These are phyloP conservation scores for Myotis vivesi DNA, from an alignment of 2,797 vertebrate genomes.

Conservation along the genomic window DNA sequence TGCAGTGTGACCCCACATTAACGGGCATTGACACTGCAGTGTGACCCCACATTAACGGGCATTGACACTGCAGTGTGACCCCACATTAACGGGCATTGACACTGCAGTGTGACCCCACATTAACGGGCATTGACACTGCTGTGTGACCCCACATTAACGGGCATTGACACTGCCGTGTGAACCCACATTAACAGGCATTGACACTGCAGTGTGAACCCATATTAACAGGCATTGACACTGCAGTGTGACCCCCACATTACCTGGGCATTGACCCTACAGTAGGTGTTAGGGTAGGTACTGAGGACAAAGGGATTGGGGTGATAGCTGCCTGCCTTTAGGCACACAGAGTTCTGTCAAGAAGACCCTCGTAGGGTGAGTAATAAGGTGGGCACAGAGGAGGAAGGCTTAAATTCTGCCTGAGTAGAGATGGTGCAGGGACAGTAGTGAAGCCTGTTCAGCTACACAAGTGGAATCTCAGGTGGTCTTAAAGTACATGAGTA, in stretches of 20 bases:
- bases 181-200: too few relatives aligned
- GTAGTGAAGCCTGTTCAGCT: neutral
- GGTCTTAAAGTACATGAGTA: neutral
- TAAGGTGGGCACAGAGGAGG: rapidly evolving
- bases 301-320: neutral
- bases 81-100: too few relatives aligned
- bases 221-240: neutral
- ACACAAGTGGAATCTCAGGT: neutral
- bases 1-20: too few relatives aligned
- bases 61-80: neutral
- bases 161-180: too few relatives aligned
- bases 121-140: neutral
- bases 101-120: rapidly evolving
- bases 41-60: too few relatives aligned
- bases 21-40: neutral
- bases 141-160: too few relatives aligned
- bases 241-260: too few relatives aligned
- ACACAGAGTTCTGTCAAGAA: neutral
- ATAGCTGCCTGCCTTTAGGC: neutral
- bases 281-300: rapidly evolving
- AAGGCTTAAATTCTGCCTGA: neutral
- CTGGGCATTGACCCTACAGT: neutral
- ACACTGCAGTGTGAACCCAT: too few relatives aligned
- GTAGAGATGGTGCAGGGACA: neutral
- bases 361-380: rapidly evolving